These are phyloP conservation scores for Blomia tropicalis DNA, from an alignment of 2,888 invertebrate species.

Conservation along the genomic window DNA sequence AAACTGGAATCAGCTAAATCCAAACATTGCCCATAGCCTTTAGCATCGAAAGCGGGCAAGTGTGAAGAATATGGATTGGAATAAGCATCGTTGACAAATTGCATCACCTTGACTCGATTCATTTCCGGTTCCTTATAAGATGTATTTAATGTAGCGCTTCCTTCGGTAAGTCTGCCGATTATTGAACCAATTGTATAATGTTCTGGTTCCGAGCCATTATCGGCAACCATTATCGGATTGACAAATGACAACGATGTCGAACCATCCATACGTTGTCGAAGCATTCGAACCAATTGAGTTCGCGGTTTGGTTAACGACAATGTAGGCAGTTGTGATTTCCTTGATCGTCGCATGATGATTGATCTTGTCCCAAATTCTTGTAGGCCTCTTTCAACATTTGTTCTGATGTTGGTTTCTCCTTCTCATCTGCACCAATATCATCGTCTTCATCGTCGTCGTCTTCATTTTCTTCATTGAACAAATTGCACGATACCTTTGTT, in stretches of 20 bases:
- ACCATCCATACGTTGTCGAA: slow-evolving; percentile 1
- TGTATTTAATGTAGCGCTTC: slow-evolving; percentile 59
- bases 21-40: neutral
- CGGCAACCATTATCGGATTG: no score
- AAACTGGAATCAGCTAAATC: neutral
- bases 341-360: neutral
- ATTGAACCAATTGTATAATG: neutral
- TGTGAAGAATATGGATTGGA: neutral
- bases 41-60: neutral
- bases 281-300: neutral
- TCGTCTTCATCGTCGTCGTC: neutral
- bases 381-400: neutral
- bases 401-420: neutral
- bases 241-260: neutral
- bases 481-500: neutral
- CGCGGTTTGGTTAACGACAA: neutral
- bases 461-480: neutral
- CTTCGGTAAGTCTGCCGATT: slow-evolving; percentile 46
- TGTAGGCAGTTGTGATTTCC: neutral
- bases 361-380: neutral
- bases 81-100: slow-evolving; percentile 37
- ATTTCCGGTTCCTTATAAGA: slow-evolving; percentile 71
- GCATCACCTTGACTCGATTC: slow-evolving; percentile 60
- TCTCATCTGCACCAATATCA: neutral
- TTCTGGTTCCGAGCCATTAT: neutral